phyloP scores from a whole-genome alignment of 2,797 vertebrate species.

The Dallia pectoralis region DNA sequence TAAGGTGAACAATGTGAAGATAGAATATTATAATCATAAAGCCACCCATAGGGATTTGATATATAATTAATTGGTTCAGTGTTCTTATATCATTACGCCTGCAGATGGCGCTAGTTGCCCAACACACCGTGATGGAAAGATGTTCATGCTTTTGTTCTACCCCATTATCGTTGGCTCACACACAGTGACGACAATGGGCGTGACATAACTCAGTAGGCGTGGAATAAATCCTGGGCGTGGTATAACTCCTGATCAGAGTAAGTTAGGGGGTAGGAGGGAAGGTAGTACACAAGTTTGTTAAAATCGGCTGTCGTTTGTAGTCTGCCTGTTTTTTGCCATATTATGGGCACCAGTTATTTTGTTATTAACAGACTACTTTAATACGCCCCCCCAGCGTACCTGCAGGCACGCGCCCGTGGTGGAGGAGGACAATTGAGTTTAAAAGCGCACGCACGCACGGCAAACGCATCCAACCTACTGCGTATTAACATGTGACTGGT shows the following conservation, averaged over 20 bases:
- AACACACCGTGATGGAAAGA: too few species aligned
- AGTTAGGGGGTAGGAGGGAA: not conserved
- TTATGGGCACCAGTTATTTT: not conserved
- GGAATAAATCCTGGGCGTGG: too few species aligned
- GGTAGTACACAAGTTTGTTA: not conserved
- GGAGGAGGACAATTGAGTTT: not conserved
- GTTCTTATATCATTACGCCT: not conserved
- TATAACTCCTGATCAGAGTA: too few species aligned
- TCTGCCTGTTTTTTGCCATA: conserved; percentile 1
- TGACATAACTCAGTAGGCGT: too few species aligned
- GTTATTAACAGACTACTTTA: not conserved
- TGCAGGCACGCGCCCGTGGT: not conserved
- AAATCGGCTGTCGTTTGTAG: not conserved
- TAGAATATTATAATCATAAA: not conserved
- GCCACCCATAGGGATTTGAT: too few species aligned
- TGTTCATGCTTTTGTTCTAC: too few species aligned
- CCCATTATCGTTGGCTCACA: too few species aligned
- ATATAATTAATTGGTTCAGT: too few species aligned
- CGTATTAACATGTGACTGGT: not conserved
- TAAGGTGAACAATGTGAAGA: too few species aligned
- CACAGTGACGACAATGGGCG: too few species aligned
- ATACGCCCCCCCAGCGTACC: not conserved
- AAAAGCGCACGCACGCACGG: not conserved
- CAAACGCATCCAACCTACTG: not conserved
- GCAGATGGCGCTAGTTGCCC: conserved; percentile 9